Evolutionary conservation across 2,888 invertebrate genomes (phyloP).

Genomic region (Lithosia quadra): DNA sequence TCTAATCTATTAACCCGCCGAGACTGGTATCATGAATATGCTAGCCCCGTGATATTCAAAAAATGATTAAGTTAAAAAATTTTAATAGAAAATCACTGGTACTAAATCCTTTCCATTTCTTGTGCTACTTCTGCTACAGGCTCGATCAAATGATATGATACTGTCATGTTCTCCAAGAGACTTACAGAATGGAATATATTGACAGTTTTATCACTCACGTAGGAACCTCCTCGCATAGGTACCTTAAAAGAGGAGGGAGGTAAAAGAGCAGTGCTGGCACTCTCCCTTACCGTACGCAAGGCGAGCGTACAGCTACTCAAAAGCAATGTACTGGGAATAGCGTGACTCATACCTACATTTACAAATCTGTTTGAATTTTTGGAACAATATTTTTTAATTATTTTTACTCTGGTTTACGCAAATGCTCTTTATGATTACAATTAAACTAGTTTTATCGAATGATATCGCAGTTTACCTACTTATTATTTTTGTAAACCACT

Average conservation of each 20-base stretch:
- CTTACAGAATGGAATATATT: not conserved
- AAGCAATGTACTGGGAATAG: not conserved
- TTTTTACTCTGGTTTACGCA: not conserved
- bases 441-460: not conserved
- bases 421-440: not conserved
- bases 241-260: no score
- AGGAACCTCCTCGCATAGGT: no score
- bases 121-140: not conserved
- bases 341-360: no score
- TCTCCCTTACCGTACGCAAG: no score
- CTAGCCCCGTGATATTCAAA: no score
- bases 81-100: not conserved
- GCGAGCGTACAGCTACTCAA: no score
- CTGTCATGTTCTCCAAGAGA: not conserved
- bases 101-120: not conserved
- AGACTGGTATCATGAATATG: no score
- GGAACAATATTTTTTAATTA: not conserved
- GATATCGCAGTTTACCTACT: not conserved
- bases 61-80: no score
- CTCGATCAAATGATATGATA: no score
- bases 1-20: no score
- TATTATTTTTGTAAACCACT: conserved; percentile 1
- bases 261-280: no score
- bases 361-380: not conserved
- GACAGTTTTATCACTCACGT: no score